phyloP scores from a whole-genome alignment of 2,113 vertebrate genomes.

The Megaptera novaeangliae region DNA sequence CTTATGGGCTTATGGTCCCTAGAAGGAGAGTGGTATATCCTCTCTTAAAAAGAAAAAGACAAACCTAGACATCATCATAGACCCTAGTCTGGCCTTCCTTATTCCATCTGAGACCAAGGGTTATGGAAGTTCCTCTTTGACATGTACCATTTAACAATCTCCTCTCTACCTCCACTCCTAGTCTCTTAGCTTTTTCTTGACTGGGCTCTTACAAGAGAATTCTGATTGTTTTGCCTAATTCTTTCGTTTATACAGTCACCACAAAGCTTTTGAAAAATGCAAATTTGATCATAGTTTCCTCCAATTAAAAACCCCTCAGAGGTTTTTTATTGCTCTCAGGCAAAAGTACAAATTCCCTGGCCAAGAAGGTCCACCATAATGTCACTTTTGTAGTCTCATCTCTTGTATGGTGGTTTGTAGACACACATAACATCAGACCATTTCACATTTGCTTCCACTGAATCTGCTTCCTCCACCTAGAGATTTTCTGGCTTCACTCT shows the following conservation, averaged over 20 bases:
- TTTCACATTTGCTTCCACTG: background rate
- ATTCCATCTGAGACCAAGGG: background rate
- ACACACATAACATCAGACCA: background rate
- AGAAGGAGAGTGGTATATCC: background rate
- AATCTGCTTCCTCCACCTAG: background rate
- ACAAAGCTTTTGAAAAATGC: slow-evolving; percentile 28
- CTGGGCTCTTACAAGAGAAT: background rate
- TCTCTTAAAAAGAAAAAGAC: background rate
- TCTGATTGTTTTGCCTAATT: background rate
- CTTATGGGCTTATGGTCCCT: background rate
- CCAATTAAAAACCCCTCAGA: background rate
- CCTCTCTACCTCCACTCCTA: background rate
- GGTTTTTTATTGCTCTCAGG: background rate
- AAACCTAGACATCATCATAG: background rate
- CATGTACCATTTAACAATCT: background rate
- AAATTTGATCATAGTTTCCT: background rate
- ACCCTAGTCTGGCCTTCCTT: background rate
- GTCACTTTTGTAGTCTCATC: background rate
- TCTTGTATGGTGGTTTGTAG: background rate
- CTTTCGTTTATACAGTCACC: background rate
- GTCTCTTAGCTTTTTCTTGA: background rate
- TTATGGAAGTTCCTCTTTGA: background rate
- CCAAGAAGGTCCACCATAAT: background rate
- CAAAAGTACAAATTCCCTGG: background rate
- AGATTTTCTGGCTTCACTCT: background rate